These are phyloP conservation scores for Diorhabda carinulata DNA, from an alignment of 1,140 invertebrate genomes.

Conservation along the genomic window DNA sequence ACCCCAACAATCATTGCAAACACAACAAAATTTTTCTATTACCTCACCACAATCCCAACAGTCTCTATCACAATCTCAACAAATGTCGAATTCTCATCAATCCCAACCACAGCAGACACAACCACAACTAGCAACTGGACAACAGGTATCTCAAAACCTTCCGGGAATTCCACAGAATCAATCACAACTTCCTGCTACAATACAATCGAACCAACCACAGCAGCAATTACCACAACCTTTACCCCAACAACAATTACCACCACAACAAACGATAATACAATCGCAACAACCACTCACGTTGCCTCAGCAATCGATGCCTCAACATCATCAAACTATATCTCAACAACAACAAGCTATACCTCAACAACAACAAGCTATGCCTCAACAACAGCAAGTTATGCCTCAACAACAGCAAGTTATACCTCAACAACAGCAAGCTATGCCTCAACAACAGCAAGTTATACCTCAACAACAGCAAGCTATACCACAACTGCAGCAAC, in stretches of 20 bases:
- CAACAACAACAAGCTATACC: background rate
- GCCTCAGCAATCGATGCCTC: constrained; percentile 5
- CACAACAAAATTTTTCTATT: background rate
- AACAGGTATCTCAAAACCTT: constrained; percentile 2
- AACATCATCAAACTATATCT: background rate
- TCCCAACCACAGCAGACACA: background rate
- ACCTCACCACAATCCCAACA: background rate
- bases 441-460: background rate
- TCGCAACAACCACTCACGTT: constrained; percentile 3
- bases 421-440: background rate
- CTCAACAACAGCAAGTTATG: background rate
- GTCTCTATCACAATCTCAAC: constrained; percentile 3
- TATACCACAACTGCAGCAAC: background rate
- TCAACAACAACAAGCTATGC: constrained; percentile 14
- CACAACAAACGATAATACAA: constrained; percentile 12
- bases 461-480: background rate
- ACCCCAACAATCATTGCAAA: background rate
- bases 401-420: background rate
- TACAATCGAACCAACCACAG: constrained; percentile 12
- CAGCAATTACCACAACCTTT: constrained; percentile 1
- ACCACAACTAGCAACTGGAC: background rate
- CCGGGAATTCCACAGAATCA: constrained; percentile 4
- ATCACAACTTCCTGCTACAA: constrained; percentile 12
- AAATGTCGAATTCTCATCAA: constrained; percentile 7
- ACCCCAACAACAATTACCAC: background rate